Base-by-base conservation (phyloP, 2,113 vertebrate species). In the Callipepla californica region DNA sequence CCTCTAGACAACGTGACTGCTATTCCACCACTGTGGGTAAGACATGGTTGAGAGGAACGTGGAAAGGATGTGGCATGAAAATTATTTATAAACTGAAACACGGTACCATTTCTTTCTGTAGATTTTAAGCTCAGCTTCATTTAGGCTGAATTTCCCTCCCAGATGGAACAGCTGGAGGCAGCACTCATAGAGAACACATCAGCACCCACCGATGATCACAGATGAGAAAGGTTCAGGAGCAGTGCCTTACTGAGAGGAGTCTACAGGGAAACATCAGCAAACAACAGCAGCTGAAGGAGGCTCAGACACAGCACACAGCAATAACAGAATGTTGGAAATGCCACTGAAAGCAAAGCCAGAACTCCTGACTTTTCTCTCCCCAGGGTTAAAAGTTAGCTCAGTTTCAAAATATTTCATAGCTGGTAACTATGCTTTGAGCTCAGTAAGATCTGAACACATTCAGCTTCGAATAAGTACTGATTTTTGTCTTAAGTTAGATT, bases 151-250 rank as follows among this genome's bases (percentile, higher is more conserved):
- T 92, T 80, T 69, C 73, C 42, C 70, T 92, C 83, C 67, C 86
- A 89, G 92, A 45, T 89, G 70, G 80, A 95, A 81, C 53, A 83
- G 90, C 90, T 74, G 72, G 79, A 93, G 88, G 76, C 80, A 88
- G 62, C 76, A 77, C 65, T 90, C 76, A 36, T 7, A 51, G 47
- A 38, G 47, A 36, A 28, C 4, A 11, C 28, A 57, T 58, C 62
- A 67, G 73, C 47, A 40, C 59, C 67, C 32, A 19, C 62, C 40
- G 30, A 74, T 42, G 80, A 48, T 76, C 47, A 63, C 3, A 8
- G 1, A 63, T 5, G 42, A 81, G 67, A 79, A 90, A 76, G 47
- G 74, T 76, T 30, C 47, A 50, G 75, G 80, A 93, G 53, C 1
- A 47, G 74, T 34, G 53, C 69, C 63, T 85, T 62, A 11, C 53